These are phyloP conservation scores for Thunnus albacares DNA, from an alignment of 2,797 vertebrate genomes.

Conservation along the genomic window DNA sequence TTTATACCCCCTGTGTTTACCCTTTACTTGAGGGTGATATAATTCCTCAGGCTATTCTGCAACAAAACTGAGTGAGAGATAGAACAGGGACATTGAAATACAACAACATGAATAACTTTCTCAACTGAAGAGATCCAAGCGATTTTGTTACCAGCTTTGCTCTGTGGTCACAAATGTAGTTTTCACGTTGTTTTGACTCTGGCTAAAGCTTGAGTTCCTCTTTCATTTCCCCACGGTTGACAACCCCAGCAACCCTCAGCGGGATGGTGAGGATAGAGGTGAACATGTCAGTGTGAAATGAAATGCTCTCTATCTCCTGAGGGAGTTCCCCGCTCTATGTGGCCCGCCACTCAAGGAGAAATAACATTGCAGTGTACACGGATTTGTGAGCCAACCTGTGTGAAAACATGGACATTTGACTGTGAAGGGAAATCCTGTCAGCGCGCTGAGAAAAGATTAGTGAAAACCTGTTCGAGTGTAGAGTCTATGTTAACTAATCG, in stretches of 20 bases:
- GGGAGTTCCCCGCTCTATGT: constrained; percentile 72
- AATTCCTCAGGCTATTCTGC: constrained; percentile 59
- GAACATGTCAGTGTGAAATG: constrained; percentile 84
- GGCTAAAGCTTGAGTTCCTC: constrained; percentile 66
- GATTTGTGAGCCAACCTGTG: constrained; percentile 64
- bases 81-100: constrained; percentile 45
- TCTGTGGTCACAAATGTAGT: constrained; percentile 78
- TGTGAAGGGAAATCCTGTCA: constrained; percentile 56
- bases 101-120: constrained; percentile 68
- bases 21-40: constrained; percentile 54
- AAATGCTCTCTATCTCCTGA: constrained; percentile 81
- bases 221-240: constrained; percentile 79
- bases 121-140: constrained; percentile 59
- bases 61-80: constrained; percentile 37
- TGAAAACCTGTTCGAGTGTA: constrained; percentile 45
- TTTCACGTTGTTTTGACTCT: constrained; percentile 78
- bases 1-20: constrained; percentile 62
- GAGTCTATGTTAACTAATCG: constrained; percentile 58
- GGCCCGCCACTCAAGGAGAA: constrained; percentile 76
- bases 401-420: constrained; percentile 67
- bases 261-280: constrained; percentile 78
- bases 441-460: constrained; percentile 13
- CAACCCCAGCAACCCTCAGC: constrained; percentile 76
- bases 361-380: constrained; percentile 68
- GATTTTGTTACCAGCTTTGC: constrained; percentile 69